Base-by-base conservation (phyloP, 2,113 vertebrate species). In the Psophia crepitans region DNA sequence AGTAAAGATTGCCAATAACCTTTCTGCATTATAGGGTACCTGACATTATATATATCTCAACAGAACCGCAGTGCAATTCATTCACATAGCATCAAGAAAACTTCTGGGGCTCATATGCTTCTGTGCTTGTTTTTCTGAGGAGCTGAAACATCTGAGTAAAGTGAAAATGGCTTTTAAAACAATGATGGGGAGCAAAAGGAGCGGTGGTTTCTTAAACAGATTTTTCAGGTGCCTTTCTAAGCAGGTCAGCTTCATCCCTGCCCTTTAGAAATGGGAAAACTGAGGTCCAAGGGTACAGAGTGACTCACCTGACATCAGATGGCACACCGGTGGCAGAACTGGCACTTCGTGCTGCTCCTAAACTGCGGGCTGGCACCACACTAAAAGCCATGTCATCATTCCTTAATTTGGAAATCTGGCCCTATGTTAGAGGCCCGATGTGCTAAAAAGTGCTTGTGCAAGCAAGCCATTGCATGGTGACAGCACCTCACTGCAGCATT, bases 211-310 rank as follows among this genome's bases (percentile, higher is more conserved):
- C 65, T 64, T 43, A 43, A 18, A 26, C 0, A 24, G 44, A 12
- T 66, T 70, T 65, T 76, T 22, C 37, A 33, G 21, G 17, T 71
- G 53, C 14, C 37, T 69, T 79, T 81, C 35, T 14, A 53, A 61
- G 9, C 69, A 89, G 35, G 13, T 48, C 44, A 46, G 1, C 61
- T 68, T 78, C 30, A 32, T 56, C 49, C 33, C 46, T 28, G 22
- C 32, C 28, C 33, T 68, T 87, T 27, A 27, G 2, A 35, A 4
- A 14, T 3, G 14, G 39, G 35, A 28, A 44, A 68, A 32, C 41
- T 60, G 70, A 53, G 41, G 19, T 39, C 22, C 33, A 32, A 0
- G 0, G 0, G 8, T 17, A 7, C 6, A 6, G 4, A 27, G 35
- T 23, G 73, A 35, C 33, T 78, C 1, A 1, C n/a, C 23, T 43